Percentiles rank a stretch among this genome's conserved stretches.
These are phyloP conservation scores for Xyrichtys novacula DNA, from an alignment of 2,797 vertebrate species.

Conservation along the genomic window DNA sequence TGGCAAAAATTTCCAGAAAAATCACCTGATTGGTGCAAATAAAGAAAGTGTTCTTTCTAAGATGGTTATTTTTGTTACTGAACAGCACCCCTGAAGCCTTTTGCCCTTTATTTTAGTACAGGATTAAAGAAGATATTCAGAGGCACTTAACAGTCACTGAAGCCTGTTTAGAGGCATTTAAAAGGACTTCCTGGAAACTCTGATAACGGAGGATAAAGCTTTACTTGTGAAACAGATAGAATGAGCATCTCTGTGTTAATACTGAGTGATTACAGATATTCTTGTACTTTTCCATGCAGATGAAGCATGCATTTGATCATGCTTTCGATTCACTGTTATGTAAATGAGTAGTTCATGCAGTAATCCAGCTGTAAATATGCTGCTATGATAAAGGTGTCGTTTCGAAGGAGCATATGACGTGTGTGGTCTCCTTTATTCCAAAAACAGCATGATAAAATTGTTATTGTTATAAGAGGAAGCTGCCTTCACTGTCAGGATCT, in stretches of 20 bases:
- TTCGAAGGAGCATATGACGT: background rate
- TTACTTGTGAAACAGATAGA: background rate
- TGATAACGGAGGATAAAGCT: background rate
- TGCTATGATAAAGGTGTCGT: background rate
- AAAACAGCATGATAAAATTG: too few relatives aligned
- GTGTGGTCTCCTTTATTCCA: too few relatives aligned
- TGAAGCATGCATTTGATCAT: background rate
- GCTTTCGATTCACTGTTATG: too few relatives aligned
- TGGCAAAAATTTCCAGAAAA: conserved; percentile 4
- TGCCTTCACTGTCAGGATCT: background rate
- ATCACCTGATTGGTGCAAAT: conserved; percentile 46
- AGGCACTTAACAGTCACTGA: conserved; percentile 3
- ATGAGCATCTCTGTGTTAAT: conserved; percentile 4
- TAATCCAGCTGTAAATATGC: background rate
- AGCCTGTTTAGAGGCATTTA: conserved; percentile 22
- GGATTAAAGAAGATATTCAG: background rate
- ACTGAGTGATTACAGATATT: background rate
- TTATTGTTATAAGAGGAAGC: too few relatives aligned
- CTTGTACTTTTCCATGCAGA: background rate
- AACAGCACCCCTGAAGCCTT: background rate
- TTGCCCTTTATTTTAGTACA: conserved; percentile 1
- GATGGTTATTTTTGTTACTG: conserved; percentile 56
- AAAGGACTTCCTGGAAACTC: conserved; percentile 24
- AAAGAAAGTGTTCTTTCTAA: conserved; percentile 57
- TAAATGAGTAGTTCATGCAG: too few relatives aligned